These are phyloP conservation scores for Zhengitettix transpicula DNA, from an alignment of 2,888 invertebrate genomes.

Conservation along the genomic window DNA sequence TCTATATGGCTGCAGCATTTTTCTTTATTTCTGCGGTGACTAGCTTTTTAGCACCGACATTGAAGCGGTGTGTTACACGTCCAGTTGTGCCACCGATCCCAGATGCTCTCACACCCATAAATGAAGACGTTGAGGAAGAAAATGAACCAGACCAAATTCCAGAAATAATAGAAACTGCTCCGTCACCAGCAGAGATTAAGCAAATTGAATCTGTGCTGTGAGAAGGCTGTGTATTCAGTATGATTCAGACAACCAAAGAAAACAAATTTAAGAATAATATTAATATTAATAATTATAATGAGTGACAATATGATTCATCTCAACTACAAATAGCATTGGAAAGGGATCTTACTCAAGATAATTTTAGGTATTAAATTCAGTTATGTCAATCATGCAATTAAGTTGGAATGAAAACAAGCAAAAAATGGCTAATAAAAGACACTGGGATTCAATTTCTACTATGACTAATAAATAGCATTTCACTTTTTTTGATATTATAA, in stretches of 20 bases:
- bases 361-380: neutral
- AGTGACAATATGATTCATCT: neutral
- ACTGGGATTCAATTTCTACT: too few relatives aligned
- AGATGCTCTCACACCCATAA: conserved; percentile 66
- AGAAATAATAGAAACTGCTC: conserved; percentile 61
- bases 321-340: neutral
- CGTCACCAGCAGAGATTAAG: conserved; percentile 44
- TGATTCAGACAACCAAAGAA: neutral
- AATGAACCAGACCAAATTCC: conserved; percentile 57
- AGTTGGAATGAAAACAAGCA: neutral
- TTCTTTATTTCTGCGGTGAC: conserved; percentile 71
- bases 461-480: too few relatives aligned
- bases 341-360: neutral
- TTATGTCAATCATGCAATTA: neutral
- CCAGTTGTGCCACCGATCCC: conserved; percentile 44
- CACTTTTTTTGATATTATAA: too few relatives aligned
- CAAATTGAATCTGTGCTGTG: conserved; percentile 59
- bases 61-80: conserved; percentile 37
- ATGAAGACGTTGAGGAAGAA: conserved; percentile 46
- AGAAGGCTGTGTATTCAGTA: neutral
- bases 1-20: conserved; percentile 81
- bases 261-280: neutral
- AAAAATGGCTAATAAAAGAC: too few relatives aligned
- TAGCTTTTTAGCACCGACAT: conserved; percentile 64
- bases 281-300: neutral